These are phyloP conservation scores for Sceloporus undulatus DNA, from an alignment of 2,113 vertebrate genomes.

Conservation along the genomic window DNA sequence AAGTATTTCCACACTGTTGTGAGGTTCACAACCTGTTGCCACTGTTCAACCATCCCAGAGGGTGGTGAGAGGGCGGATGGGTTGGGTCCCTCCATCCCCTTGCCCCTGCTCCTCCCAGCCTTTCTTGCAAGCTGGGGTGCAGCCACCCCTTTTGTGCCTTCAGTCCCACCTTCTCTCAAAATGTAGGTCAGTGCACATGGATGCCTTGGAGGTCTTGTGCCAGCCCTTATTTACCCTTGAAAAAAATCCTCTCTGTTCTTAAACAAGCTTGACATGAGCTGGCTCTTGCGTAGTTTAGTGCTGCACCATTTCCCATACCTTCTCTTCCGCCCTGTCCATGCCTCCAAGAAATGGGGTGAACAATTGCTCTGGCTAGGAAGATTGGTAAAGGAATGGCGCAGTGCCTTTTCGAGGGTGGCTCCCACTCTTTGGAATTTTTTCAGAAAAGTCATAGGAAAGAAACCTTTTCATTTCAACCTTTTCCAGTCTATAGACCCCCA, in stretches of 20 bases:
- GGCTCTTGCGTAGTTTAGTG: background rate
- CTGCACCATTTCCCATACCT: background rate
- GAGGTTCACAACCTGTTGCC: background rate
- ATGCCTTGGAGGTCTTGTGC: background rate
- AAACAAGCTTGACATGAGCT: background rate
- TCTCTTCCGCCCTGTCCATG: too few relatives aligned
- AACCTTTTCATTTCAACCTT: background rate
- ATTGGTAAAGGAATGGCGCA: background rate
- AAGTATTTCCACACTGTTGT: background rate
- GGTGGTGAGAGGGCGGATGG: too few relatives aligned
- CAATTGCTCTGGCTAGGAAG: too few relatives aligned
- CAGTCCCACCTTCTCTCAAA: background rate
- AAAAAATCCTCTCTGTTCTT: background rate
- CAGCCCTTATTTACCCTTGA: background rate
- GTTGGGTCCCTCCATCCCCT: background rate
- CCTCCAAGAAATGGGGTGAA: too few relatives aligned
- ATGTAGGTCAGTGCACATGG: background rate
- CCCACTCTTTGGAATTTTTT: background rate
- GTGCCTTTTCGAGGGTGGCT: background rate
- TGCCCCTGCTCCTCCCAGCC: background rate
- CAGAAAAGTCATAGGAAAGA: background rate
- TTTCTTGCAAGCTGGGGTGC: background rate
- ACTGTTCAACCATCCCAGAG: background rate
- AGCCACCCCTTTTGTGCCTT: background rate
- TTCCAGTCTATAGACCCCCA: background rate